phyloP scores from a whole-genome alignment of 2,113 vertebrate genomes.

The Daubentonia madagascariensis region DNA sequence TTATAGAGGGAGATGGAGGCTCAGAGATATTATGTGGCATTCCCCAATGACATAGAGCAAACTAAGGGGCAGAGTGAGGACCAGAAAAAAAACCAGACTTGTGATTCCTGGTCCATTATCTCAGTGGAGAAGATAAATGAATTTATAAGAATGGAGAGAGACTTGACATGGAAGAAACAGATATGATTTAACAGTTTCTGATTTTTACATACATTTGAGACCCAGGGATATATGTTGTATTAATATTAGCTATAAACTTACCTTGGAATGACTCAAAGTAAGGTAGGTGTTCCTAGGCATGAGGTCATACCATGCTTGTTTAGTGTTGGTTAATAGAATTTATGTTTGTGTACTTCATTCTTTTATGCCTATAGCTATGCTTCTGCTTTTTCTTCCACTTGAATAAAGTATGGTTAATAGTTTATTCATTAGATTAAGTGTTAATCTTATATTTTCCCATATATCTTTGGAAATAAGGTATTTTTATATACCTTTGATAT shows the following conservation, averaged over 20 bases:
- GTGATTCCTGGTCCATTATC: not conserved
- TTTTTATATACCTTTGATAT: too few relatives aligned
- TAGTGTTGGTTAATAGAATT: not conserved
- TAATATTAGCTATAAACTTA: not conserved
- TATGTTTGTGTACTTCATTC: not conserved
- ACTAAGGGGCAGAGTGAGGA: not conserved
- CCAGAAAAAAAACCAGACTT: not conserved
- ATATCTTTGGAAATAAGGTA: not conserved
- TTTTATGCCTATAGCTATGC: not conserved
- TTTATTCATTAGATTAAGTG: not conserved
- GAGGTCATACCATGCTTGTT: not conserved
- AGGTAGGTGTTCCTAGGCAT: not conserved
- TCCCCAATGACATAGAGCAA: not conserved
- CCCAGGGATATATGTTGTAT: not conserved
- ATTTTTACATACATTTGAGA: not conserved
- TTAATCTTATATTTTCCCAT: slow-evolving; percentile 6
- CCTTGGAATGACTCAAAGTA: not conserved
- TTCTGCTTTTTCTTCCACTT: not conserved
- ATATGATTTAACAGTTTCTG: not conserved
- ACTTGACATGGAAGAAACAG: not conserved
- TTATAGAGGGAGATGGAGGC: not conserved
- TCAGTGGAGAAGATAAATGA: not conserved
- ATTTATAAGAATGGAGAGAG: not conserved
- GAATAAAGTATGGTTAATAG: not conserved
- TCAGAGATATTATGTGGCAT: not conserved